Base-by-base conservation (phyloP, 2,113 vertebrate genomes). In the Sciurus niger region DNA sequence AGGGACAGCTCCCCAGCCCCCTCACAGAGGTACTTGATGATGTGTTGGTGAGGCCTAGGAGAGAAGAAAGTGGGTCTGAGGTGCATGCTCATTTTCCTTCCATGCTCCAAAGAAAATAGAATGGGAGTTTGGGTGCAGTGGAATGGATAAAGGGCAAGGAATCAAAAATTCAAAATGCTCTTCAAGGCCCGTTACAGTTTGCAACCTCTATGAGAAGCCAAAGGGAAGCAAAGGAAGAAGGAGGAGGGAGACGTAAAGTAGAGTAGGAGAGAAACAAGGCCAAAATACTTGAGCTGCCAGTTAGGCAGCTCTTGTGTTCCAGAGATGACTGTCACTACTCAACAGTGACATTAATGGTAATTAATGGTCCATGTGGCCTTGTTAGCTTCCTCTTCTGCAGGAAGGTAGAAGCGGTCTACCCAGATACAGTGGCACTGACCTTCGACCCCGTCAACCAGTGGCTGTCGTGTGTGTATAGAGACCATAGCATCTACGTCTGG, bases 401-500 rank as follows among this genome's bases (percentile, higher is more conserved):
- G 96, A 93, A 83, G 20, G 91, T 96, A 0, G 98, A 98, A 1
- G 97, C 98, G 11, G 89, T 95, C n/a, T 99, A 99, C 89, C 99
- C 99, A 0, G 99, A 99, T 95, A 97, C 98, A 0, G 25, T 99
- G 92, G 99, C 99, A 0, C 83, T 99, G 97, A 99, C 99, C 87
- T 99, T 99, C 51, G 99, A 99, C 92, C 94, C 98, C 5, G 4
- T 55, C 0, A 97, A 98, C 30, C 79, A 90, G 14, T 98, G 98
- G 89, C 98, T 99, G 51, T 99, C 98, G 63, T 99, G 99, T 0
- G 98, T 99, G 16, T 99, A 99, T 98, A 99, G 97, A 76, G 99
- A 99, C 97, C 99, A 99, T 98, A 99, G 99, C 25, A 76, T 99
- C 84, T 99, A 99, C 2, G 97, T 99, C 60, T 99, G 99, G 99